A percentile compares a stretch with the other conserved stretches of the same genome.
Evolutionary conservation across 2,888 invertebrate species (phyloP).

Genomic region (Noctua janthe): DNA sequence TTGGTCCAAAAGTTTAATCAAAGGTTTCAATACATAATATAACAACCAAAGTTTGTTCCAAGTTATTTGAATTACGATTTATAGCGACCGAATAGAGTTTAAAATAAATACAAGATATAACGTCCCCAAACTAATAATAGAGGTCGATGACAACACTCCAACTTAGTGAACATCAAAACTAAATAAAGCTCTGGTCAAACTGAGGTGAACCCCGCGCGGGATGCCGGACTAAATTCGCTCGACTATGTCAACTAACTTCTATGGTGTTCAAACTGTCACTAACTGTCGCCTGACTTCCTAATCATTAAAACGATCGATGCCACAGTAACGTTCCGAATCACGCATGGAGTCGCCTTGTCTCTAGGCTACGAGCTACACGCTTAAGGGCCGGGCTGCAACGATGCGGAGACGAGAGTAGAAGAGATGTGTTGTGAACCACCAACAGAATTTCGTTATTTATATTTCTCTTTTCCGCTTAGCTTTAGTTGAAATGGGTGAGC

Average conservation of each 20-base stretch:
- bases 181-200: conserved; percentile 32
- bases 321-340: neutral
- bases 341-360: neutral
- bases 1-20: conserved; percentile 35
- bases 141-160: conserved; percentile 37
- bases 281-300: neutral
- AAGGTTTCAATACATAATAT: neutral
- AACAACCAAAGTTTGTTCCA: neutral
- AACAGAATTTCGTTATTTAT: neutral
- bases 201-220: neutral
- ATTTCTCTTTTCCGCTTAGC: neutral
- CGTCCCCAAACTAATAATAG: conserved; percentile 36
- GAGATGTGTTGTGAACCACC: neutral
- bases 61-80: neutral
- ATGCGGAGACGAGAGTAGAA: neutral
- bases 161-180: conserved; percentile 52
- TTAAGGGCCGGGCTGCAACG: neutral
- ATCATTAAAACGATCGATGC: neutral
- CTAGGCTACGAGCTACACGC: neutral
- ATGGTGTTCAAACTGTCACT: neutral
- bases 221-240: no score
- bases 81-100: neutral
- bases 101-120: neutral
- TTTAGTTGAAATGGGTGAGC: neutral
- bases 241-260: neutral